Conservation (phyloP, 2,797 vertebrate species). For the Picus viridis region DNA sequence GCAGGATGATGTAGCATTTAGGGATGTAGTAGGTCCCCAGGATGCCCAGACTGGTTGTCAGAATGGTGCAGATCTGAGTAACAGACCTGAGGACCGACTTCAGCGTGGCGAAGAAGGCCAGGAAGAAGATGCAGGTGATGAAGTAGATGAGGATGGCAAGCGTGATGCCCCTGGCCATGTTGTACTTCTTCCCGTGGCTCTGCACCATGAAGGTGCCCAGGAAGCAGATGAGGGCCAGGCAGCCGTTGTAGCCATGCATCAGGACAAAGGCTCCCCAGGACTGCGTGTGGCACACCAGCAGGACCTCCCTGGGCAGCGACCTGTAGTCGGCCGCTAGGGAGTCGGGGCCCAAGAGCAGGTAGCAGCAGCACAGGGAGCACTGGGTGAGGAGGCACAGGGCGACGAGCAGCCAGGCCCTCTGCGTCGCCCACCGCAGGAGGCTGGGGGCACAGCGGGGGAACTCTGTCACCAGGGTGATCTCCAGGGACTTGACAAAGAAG, state of each 20-base stretch:
- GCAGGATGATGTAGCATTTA: constrained; percentile 87
- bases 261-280: constrained; percentile 80
- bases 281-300: constrained; percentile 72
- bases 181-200: constrained; percentile 79
- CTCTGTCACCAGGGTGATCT: constrained; percentile 76
- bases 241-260: constrained; percentile 78
- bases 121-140: constrained; percentile 84
- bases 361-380: not conserved
- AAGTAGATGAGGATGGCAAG: constrained; percentile 84
- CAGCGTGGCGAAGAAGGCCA: constrained; percentile 80
- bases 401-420: constrained; percentile 55
- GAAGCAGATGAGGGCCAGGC: constrained; percentile 83
- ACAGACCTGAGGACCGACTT: constrained; percentile 67
- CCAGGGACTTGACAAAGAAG: constrained; percentile 75
- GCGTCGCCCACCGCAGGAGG: constrained; percentile 61
- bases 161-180: constrained; percentile 86
- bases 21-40: constrained; percentile 83
- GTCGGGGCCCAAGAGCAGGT: constrained; percentile 8
- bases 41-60: constrained; percentile 81
- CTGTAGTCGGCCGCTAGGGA: not conserved
- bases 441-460: constrained; percentile 74
- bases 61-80: constrained; percentile 75
- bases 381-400: not conserved
- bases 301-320: constrained; percentile 17
- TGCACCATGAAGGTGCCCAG: constrained; percentile 91